These are phyloP conservation scores for Oryzias melastigma DNA, from an alignment of 2,113 vertebrate genomes.

Conservation along the genomic window DNA sequence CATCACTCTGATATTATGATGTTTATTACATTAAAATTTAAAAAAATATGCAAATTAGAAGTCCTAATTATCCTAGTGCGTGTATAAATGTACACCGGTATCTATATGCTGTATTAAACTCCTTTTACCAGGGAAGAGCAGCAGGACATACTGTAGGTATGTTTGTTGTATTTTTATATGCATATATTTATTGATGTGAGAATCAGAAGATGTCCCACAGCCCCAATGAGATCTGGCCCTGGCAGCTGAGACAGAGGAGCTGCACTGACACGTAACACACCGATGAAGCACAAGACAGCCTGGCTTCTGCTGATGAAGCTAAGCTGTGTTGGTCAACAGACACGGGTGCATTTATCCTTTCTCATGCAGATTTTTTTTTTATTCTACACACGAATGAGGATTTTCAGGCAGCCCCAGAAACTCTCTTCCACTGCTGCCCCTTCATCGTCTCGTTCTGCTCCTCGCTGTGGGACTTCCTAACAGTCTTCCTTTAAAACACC, in stretches of 20 bases:
- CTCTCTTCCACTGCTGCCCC: conserved; percentile 1
- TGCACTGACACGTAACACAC: conserved; percentile 43
- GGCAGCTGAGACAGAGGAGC: conserved; percentile 44
- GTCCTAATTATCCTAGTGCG: conserved; percentile 59
- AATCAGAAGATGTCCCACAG: conserved; percentile 49
- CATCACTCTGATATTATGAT: conserved; percentile 64
- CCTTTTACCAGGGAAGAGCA: conserved; percentile 64
- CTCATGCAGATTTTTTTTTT: conserved; percentile 19
- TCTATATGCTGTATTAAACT: conserved; percentile 59
- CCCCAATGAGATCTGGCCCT: conserved; percentile 38
- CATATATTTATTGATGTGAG: conserved; percentile 55
- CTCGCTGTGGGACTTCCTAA: conserved; percentile 34
- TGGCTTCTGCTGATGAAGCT: no score
- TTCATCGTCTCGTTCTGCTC: conserved; percentile 12
- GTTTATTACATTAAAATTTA: conserved; percentile 65
- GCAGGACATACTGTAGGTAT: conserved; percentile 66
- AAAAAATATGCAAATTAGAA: conserved; percentile 73
- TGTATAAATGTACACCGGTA: conserved; percentile 67
- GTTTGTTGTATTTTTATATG: conserved; percentile 71
- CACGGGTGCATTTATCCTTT: conserved; percentile 26
- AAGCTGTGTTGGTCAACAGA: conserved; percentile 17
- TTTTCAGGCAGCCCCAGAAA: conserved; percentile 12
- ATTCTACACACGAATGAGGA: not conserved
- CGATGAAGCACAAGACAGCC: conserved; percentile 4
- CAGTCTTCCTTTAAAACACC: conserved; percentile 54